phyloP scores from a whole-genome alignment of 2,113 vertebrate genomes.

The Chinchilla lanigera region DNA sequence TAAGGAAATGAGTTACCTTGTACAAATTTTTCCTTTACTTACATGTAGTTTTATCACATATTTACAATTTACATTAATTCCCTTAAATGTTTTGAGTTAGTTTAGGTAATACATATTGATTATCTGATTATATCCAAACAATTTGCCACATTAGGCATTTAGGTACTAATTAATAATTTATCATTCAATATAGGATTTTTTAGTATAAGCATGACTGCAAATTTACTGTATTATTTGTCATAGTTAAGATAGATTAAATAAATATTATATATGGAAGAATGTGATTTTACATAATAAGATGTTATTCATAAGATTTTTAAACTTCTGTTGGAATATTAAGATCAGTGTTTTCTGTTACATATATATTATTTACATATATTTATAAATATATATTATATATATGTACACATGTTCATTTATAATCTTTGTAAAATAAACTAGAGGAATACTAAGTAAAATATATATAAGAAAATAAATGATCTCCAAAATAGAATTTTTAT shows the following conservation, averaged over 20 bases:
- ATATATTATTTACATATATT: too few species aligned
- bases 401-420: neutral
- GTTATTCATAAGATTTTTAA: neutral
- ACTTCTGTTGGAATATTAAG: neutral
- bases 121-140: neutral
- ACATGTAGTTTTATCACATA: neutral
- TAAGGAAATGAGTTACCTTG: neutral
- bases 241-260: neutral
- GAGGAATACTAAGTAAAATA: neutral
- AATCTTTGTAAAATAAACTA: neutral
- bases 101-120: neutral
- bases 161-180: neutral
- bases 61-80: neutral
- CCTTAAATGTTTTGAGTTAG: neutral
- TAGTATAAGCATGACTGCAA: neutral
- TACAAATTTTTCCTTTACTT: neutral
- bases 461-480: neutral
- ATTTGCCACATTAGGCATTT: neutral
- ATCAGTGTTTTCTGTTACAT: neutral
- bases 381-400: neutral
- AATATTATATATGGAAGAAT: neutral
- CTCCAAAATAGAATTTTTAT: neutral
- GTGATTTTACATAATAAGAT: neutral
- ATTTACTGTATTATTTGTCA: neutral
- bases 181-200: neutral